Conservation (phyloP, 2,113 vertebrate genomes). For the Neomonachus schauinslandi region DNA sequence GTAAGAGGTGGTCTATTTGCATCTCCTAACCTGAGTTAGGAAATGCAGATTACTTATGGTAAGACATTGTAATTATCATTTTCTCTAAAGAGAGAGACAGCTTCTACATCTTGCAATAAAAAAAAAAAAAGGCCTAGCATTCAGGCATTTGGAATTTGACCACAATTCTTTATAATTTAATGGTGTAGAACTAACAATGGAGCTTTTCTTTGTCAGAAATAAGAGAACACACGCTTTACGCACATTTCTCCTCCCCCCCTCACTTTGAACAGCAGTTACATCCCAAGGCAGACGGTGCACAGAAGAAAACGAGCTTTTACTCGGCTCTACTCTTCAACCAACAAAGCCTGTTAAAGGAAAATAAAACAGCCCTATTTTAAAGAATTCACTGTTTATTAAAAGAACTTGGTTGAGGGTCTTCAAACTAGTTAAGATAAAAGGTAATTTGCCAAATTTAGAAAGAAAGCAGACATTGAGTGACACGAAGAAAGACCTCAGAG, state of each 20-base stretch:
- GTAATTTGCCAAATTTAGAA: not conserved
- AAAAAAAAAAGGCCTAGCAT: not conserved
- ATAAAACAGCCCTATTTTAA: not conserved
- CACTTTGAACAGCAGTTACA: not conserved
- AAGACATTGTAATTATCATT: not conserved
- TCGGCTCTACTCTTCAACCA: not conserved
- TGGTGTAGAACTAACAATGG: not conserved
- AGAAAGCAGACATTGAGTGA: not conserved
- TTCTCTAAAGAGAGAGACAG: constrained; percentile 28
- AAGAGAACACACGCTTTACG: not conserved
- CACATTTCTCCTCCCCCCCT: too few relatives aligned
- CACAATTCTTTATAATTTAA: not conserved
- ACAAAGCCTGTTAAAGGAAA: not conserved
- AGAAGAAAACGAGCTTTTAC: not conserved
- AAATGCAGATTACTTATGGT: constrained; percentile 51
- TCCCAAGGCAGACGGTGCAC: not conserved
- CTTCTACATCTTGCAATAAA: constrained; percentile 8
- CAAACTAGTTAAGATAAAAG: not conserved
- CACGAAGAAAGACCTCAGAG: not conserved
- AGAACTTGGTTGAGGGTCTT: not conserved
- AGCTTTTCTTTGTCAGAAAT: not conserved
- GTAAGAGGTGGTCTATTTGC: not conserved
- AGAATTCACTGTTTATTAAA: not conserved
- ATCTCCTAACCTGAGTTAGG: constrained; percentile 56
- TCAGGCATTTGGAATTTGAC: not conserved